A percentile compares a stretch with the other conserved stretches of the same genome.
Evolutionary conservation across 2,888 invertebrate species (phyloP).

Genomic region (Clanis bilineata): DNA sequence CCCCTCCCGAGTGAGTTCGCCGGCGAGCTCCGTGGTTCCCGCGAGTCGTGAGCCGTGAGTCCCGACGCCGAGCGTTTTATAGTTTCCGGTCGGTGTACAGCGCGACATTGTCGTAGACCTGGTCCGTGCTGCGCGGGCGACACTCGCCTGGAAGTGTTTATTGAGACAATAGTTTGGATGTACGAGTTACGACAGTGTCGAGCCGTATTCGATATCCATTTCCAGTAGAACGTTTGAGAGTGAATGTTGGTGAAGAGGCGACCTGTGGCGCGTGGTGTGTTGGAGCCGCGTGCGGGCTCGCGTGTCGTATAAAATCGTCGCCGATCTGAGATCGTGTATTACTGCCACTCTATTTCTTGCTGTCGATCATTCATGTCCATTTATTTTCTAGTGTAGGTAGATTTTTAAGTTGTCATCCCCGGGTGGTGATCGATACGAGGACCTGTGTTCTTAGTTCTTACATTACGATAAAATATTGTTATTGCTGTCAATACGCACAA

Average conservation of each 20-base stretch:
- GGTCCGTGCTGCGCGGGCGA: not conserved
- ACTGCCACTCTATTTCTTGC: constrained; percentile 36
- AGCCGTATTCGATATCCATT: not conserved
- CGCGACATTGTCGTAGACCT: not conserved
- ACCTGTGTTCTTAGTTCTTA: not conserved
- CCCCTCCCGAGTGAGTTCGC: constrained; percentile 3
- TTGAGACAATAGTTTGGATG: not conserved
- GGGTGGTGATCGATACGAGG: not conserved
- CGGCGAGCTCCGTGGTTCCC: constrained; percentile 13
- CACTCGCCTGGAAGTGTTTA: not conserved
- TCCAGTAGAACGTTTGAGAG: not conserved
- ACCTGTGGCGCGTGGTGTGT: not conserved
- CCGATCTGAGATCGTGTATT: constrained; percentile 6
- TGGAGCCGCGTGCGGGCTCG: not conserved
- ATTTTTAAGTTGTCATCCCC: not conserved
- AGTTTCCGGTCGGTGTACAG: too few relatives aligned
- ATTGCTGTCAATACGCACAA: constrained; percentile 2
- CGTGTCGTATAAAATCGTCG: constrained; percentile 18
- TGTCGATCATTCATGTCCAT: constrained; percentile 30
- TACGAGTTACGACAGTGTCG: not conserved
- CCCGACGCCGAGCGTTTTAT: constrained; percentile 28
- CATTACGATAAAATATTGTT: not conserved
- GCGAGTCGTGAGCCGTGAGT: constrained; percentile 9
- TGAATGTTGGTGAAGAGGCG: not conserved
- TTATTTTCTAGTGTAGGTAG: constrained; percentile 17